These are phyloP conservation scores for Onychomys torridus DNA, from an alignment of 2,797 vertebrate species.

Conservation along the genomic window DNA sequence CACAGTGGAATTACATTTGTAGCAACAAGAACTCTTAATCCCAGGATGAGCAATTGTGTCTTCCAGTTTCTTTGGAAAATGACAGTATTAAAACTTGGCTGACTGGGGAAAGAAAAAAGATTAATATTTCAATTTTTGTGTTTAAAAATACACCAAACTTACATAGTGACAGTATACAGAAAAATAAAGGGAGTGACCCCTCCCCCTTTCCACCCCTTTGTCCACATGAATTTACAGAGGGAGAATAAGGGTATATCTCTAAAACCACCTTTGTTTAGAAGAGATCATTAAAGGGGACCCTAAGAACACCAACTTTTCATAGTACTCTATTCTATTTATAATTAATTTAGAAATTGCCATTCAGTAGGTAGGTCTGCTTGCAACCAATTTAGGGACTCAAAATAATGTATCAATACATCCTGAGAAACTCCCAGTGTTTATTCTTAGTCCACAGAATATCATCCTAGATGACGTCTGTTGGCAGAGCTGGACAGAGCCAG, in stretches of 20 bases:
- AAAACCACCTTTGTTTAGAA: not conserved
- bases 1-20: not conserved
- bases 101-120: not conserved
- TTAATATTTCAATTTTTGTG: not conserved
- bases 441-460: not conserved
- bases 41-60: not conserved
- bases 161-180: not conserved
- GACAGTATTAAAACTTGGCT: conserved; percentile 12
- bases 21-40: not conserved
- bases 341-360: not conserved
- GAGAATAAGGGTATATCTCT: not conserved
- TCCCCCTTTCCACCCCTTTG: not conserved
- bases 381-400: not conserved
- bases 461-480: not conserved
- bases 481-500: rapidly evolving
- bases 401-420: not conserved
- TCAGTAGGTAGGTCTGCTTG: not conserved
- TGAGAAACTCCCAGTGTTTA: not conserved
- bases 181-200: not conserved
- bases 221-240: not conserved
- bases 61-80: conserved; percentile 23
- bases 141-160: conserved; percentile 14
- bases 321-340: not conserved
- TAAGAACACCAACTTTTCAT: not conserved
- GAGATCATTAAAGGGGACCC: not conserved